phyloP scores from a whole-genome alignment of 1,140 invertebrate genomes.

The Drosophila auraria region DNA sequence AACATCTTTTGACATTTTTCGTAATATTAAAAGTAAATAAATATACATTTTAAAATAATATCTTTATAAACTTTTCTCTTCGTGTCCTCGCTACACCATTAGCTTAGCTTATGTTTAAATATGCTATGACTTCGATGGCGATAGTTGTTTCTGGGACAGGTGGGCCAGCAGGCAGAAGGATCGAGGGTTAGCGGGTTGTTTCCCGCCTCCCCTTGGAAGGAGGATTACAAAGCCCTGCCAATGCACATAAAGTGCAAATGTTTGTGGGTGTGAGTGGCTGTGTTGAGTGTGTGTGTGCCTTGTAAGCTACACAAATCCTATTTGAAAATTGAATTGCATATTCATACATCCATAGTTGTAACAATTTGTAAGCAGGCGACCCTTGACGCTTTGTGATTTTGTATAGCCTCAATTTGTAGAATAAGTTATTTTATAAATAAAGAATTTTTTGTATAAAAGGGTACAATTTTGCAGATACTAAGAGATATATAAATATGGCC shows the following conservation, averaged over 20 bases:
- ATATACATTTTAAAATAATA: not conserved
- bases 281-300: constrained; percentile 1
- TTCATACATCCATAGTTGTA: constrained; percentile 14
- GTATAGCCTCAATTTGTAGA: not conserved
- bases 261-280: constrained; percentile 1
- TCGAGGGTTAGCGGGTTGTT: not conserved
- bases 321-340: constrained; percentile 28
- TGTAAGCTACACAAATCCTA: constrained; percentile 31
- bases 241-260: constrained; percentile 7
- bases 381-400: not conserved
- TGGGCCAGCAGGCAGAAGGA: not conserved
- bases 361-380: constrained; percentile 1
- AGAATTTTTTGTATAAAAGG: too few species aligned
- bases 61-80: not conserved
- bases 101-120: constrained; percentile 35
- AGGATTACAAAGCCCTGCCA: constrained; percentile 12
- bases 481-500: too few species aligned
- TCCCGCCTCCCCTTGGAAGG: not conserved
- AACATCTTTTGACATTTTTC: too few species aligned
- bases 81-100: constrained; percentile 5
- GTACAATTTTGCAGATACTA: too few species aligned
- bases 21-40: too few species aligned
- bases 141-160: constrained; percentile 6
- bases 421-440: not conserved
- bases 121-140: constrained; percentile 36